phyloP scores from a whole-genome alignment of 2,888 invertebrate genomes.

The Eristalinus aeneus region DNA sequence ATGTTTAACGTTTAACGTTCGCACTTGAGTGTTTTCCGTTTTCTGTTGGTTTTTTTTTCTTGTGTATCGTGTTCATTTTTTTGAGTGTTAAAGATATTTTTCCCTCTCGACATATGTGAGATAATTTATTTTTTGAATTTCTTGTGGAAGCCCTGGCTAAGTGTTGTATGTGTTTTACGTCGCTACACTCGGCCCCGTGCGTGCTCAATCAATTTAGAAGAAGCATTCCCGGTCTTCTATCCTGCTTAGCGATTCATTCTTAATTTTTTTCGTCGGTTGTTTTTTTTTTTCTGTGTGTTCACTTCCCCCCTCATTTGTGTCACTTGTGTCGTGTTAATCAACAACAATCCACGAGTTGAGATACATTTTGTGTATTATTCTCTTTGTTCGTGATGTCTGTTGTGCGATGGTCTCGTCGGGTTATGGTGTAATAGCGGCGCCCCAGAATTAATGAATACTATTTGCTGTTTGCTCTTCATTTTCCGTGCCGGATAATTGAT shows the following conservation, averaged over 20 bases:
- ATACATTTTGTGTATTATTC: constrained; percentile 34
- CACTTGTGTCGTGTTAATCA: constrained; percentile 63
- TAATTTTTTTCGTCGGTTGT: neutral
- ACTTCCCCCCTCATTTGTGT: constrained; percentile 48
- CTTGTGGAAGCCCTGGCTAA: constrained; percentile 29
- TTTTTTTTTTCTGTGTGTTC: constrained; percentile 1
- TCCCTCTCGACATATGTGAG: constrained; percentile 16
- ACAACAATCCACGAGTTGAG: constrained; percentile 55
- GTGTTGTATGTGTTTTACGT: constrained; percentile 28
- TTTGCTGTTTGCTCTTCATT: constrained; percentile 38
- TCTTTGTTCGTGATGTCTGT: constrained; percentile 15
- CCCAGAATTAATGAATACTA: constrained; percentile 58
- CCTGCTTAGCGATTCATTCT: neutral
- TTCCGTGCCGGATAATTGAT: constrained; percentile 60
- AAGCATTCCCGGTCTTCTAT: constrained; percentile 18
- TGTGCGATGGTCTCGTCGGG: constrained; percentile 5
- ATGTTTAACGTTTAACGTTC: constrained; percentile 18
- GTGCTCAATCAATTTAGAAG: constrained; percentile 58
- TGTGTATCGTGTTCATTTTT: constrained; percentile 6
- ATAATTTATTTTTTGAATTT: neutral
- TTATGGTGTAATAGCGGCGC: constrained; percentile 52
- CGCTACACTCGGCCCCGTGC: constrained; percentile 23
- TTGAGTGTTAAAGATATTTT: neutral
- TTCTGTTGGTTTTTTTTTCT: constrained; percentile 15
- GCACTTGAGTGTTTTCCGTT: constrained; percentile 3